Base-by-base conservation (phyloP, 2,113 vertebrate species). In the Dryoscopus gambensis region DNA sequence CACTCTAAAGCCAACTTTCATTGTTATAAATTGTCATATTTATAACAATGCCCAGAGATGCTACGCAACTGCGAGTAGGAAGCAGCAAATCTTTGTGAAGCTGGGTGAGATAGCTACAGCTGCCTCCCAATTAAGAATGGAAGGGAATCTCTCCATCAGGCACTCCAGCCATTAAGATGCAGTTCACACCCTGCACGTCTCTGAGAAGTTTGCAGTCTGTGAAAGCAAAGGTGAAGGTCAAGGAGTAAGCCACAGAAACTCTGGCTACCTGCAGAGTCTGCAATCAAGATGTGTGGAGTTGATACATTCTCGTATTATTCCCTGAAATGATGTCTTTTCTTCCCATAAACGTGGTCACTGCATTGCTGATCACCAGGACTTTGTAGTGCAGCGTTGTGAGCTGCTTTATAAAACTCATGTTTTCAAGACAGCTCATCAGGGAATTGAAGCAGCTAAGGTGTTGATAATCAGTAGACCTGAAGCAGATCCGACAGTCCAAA, bases 371-470 rank as follows among this genome's bases (percentile, higher is more conserved):
- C 86, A 89, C 52, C 76, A 35, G 15, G 30, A 57, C 79, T 95
- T 94, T 91, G 95, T 87, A 87, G 64, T 8, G 8, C 22, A n/a
- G 71, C 5, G 7, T 5, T 23, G n/a, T 75, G 97, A 91, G 91
- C 76, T 39, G 95, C 88, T 94, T 96, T 93, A 94, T 89, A 87
- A 79, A 93, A 49, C 73, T 89, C 84, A 17, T 59, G 86, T 81
- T 93, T 91, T 87, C 92, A 60, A 87, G 69, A 62, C 88, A 84
- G 89, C 73, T 94, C 96, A 90, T 90, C 67, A 44, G 92, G 94
- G 97, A 97, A 91, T 91, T 84, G 94, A 91, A 89, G 57, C 62
- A 96, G 92, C 92, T 95, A 91, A 97, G 84, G 93, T 85, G 79
- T 22, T 96, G 84, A 82, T 97, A 84, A 96, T 96, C 88, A 88